Evolutionary conservation across 2,888 invertebrate species (phyloP).

Genomic region (Zeuzera pyrina): DNA sequence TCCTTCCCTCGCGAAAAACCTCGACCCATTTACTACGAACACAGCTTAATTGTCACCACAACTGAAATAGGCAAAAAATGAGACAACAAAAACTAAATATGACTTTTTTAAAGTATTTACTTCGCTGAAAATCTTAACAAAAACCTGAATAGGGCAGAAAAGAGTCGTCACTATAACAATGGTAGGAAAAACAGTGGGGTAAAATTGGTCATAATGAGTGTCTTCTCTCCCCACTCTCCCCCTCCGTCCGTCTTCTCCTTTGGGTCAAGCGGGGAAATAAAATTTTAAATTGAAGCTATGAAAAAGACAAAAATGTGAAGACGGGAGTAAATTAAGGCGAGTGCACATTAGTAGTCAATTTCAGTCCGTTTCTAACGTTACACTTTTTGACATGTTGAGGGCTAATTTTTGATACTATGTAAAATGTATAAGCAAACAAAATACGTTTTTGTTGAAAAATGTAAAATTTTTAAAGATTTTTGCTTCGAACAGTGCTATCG

Average conservation of each 20-base stretch:
- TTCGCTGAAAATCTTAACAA: conserved; percentile 20
- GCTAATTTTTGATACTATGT: no score
- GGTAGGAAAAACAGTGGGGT: conserved; percentile 48
- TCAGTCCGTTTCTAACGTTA: no score
- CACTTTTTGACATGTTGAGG: no score
- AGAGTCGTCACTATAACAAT: conserved; percentile 52
- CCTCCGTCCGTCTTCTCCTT: conserved; percentile 35
- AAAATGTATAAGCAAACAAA: no score
- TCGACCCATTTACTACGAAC: conserved; percentile 2
- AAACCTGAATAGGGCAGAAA: conserved; percentile 52
- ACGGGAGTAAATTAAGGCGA: no score
- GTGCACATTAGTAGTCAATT: no score
- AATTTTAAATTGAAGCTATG: conserved; percentile 65
- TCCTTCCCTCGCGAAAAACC: neutral
- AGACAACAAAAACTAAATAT: neutral
- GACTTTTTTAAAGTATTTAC: neutral
- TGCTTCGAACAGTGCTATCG: no score
- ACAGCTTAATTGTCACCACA: conserved; percentile 3
- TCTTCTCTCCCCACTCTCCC: conserved; percentile 32
- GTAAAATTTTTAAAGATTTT: no score
- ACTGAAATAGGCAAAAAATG: neutral
- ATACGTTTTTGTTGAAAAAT: no score
- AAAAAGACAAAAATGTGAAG: conserved; percentile 30
- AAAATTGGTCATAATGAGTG: conserved; percentile 70
- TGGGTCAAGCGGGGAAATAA: conserved; percentile 62